Conservation (phyloP, 2,113 vertebrate genomes). For the Sapayoa aenigma region DNA sequence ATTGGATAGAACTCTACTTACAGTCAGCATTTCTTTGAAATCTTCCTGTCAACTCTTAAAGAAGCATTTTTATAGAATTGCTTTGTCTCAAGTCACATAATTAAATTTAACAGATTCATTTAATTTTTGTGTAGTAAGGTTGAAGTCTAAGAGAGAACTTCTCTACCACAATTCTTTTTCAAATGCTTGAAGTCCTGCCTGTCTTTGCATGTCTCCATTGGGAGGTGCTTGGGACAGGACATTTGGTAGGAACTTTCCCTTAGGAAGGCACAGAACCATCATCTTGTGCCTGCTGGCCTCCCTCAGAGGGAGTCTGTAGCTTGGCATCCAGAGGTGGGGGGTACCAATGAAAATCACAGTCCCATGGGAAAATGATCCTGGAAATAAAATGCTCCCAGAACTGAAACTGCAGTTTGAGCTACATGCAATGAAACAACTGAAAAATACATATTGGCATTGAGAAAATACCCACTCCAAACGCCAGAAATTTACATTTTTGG, state of each 20-base stretch:
- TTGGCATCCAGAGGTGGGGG: not conserved
- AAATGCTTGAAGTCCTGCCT: not conserved
- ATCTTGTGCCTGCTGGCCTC: not conserved
- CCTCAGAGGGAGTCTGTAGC: not conserved
- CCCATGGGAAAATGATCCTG: fast-evolving
- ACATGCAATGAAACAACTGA: fast-evolving
- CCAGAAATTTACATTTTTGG: not conserved
- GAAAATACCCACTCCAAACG: not conserved
- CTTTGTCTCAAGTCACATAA: not conserved
- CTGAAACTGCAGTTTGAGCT: not conserved
- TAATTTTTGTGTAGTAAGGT: not conserved
- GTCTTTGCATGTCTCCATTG: not conserved
- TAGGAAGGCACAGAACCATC: not conserved
- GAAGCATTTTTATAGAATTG: not conserved
- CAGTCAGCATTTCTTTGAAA: not conserved
- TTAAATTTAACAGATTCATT: not conserved
- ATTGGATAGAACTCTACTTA: not conserved
- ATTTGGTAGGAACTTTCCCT: not conserved
- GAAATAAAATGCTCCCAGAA: not conserved
- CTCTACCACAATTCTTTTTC: not conserved
- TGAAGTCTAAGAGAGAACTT: not conserved
- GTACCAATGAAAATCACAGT: not conserved
- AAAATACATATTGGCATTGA: not conserved
- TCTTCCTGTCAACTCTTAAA: not conserved
- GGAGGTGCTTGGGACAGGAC: not conserved